Percentiles rank a stretch among this genome's conserved stretches.
These are phyloP conservation scores for Athripsodes cinereus DNA, from an alignment of 2,888 invertebrate species.

Conservation along the genomic window DNA sequence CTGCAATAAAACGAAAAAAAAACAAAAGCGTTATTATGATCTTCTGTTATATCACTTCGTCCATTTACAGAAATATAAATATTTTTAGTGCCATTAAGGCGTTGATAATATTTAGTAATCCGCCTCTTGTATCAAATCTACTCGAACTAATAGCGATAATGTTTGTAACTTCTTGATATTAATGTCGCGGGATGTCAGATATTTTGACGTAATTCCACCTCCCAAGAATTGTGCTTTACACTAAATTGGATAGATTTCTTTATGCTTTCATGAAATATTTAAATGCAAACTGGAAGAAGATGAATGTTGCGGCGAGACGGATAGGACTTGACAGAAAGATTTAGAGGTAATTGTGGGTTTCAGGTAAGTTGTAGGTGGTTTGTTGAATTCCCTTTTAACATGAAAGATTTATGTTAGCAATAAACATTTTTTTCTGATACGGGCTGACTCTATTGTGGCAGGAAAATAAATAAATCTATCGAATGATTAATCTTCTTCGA, in stretches of 20 bases:
- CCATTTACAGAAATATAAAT: too few relatives aligned
- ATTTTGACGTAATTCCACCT: not conserved
- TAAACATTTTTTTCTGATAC: slow-evolving; percentile 17
- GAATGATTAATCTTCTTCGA: slow-evolving; percentile 16
- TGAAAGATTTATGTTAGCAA: slow-evolving; percentile 21
- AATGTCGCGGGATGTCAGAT: not conserved
- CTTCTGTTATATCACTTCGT: too few relatives aligned
- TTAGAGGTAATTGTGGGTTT: slow-evolving; percentile 22
- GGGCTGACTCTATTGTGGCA: slow-evolving; percentile 11
- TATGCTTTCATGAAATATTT: slow-evolving; percentile 11
- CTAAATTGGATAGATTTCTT: not conserved
- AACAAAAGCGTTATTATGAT: too few relatives aligned
- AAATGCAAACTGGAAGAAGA: slow-evolving; percentile 20
- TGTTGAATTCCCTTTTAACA: slow-evolving; percentile 15
- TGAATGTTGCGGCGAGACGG: slow-evolving; percentile 9
- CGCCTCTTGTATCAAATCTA: too few relatives aligned
- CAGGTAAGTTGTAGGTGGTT: slow-evolving; percentile 15
- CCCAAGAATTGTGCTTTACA: not conserved
- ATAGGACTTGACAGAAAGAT: slow-evolving; percentile 18
- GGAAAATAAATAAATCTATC: slow-evolving; percentile 17
- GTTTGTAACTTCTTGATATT: too few relatives aligned
- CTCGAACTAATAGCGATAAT: too few relatives aligned
- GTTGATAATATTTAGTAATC: too few relatives aligned
- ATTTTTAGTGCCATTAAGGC: too few relatives aligned
- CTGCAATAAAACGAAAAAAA: too few relatives aligned